Conservation (phyloP, 2,797 vertebrate genomes). For the Lemur catta region DNA sequence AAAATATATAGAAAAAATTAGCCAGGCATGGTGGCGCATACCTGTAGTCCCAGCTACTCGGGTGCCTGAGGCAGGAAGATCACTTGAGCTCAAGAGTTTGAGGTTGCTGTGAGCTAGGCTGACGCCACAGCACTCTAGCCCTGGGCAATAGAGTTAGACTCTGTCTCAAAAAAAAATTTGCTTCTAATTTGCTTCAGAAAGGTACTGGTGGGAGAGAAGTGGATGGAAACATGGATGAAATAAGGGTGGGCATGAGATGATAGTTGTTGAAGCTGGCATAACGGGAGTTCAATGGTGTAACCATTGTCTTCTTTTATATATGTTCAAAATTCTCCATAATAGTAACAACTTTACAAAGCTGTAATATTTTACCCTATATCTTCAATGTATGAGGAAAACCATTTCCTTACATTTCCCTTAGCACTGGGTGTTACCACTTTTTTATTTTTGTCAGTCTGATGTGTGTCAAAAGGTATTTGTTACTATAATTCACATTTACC, state of each 20-base stretch:
- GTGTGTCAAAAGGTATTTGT: background rate
- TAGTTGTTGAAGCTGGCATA: background rate
- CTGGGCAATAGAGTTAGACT: too few relatives aligned
- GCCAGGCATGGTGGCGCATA: too few relatives aligned
- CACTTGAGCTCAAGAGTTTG: too few relatives aligned
- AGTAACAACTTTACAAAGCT: background rate
- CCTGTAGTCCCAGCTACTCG: too few relatives aligned
- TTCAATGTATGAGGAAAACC: background rate
- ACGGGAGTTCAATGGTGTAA: background rate
- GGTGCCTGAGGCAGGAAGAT: too few relatives aligned
- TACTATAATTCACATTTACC: background rate
- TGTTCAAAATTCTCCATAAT: background rate
- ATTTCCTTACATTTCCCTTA: background rate
- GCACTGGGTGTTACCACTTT: background rate
- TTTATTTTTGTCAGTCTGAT: background rate
- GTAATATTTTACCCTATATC: background rate
- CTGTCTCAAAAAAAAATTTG: background rate
- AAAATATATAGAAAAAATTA: too few relatives aligned
- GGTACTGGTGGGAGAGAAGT: background rate
- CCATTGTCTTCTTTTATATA: background rate
- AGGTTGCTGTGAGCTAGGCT: too few relatives aligned
- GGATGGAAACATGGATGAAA: background rate
- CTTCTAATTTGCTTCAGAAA: background rate
- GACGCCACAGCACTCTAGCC: too few relatives aligned
- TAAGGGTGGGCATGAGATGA: background rate